These are phyloP conservation scores for Corapipo altera DNA, from an alignment of 2,113 vertebrate species.

Conservation along the genomic window DNA sequence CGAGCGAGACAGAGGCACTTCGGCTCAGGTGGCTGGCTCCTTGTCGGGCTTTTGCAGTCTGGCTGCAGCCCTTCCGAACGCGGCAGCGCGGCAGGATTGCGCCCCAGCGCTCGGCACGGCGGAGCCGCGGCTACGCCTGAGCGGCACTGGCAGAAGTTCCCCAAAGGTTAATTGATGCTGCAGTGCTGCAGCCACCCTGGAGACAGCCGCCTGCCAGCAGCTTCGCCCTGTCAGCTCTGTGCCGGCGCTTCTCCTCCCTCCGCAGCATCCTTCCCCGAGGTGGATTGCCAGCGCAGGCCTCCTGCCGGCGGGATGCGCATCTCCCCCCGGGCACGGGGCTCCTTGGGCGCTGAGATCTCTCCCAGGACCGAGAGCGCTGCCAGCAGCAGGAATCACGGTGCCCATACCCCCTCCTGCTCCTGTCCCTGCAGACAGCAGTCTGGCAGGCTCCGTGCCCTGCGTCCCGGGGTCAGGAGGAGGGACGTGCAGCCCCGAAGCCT, in stretches of 20 bases:
- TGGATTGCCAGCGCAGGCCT: background rate
- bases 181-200: slow-evolving; percentile 47
- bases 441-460: background rate
- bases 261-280: background rate
- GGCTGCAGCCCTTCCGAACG: background rate
- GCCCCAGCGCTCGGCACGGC: background rate
- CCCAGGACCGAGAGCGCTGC: background rate
- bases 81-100: background rate
- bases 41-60: background rate
- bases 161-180: slow-evolving; percentile 68
- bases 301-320: background rate
- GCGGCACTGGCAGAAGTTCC: slow-evolving; percentile 30
- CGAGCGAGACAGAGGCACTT: background rate
- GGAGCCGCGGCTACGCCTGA: background rate
- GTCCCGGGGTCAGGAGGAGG: background rate
- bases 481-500: background rate
- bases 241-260: background rate
- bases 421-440: background rate
- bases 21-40: slow-evolving; percentile 41
- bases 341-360: background rate
- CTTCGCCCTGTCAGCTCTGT: background rate
- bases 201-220: slow-evolving; percentile 55
- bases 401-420: background rate
- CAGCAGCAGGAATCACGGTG: background rate
- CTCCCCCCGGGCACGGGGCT: background rate